Evolutionary conservation across 2,888 invertebrate genomes (phyloP).

Genomic region (Dynastes grantii): DNA sequence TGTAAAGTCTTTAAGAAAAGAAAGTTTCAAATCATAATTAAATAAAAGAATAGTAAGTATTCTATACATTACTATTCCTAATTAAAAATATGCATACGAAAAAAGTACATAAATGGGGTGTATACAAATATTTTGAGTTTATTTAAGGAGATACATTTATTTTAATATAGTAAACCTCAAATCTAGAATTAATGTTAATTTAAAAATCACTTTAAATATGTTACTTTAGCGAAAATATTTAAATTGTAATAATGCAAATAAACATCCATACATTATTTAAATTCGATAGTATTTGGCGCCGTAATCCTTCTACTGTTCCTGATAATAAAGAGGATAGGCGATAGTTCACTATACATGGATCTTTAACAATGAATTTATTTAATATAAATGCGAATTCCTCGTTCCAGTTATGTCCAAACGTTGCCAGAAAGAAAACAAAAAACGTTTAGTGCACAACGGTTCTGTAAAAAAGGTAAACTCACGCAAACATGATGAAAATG

Average conservation of each 20-base stretch:
- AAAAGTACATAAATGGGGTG: too few relatives aligned
- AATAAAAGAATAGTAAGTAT: too few relatives aligned
- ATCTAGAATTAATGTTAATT: too few relatives aligned
- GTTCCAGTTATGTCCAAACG: constrained; percentile 65
- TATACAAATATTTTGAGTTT: too few relatives aligned
- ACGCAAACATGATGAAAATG: constrained; percentile 61
- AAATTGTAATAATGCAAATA: too few relatives aligned
- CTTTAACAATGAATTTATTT: constrained; percentile 60
- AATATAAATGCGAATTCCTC: constrained; percentile 54
- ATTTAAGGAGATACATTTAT: too few relatives aligned
- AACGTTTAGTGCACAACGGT: constrained; percentile 59
- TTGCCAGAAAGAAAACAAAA: constrained; percentile 63
- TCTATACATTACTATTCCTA: too few relatives aligned
- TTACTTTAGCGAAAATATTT: neutral
- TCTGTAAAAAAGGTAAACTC: constrained; percentile 66
- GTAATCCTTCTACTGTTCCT: constrained; percentile 55
- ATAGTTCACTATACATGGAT: constrained; percentile 62
- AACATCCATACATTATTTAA: constrained; percentile 9
- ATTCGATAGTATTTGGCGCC: constrained; percentile 37
- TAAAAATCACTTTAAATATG: too few relatives aligned
- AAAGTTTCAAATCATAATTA: too few relatives aligned
- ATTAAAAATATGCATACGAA: too few relatives aligned
- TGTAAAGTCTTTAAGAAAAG: too few relatives aligned
- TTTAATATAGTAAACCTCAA: too few relatives aligned
- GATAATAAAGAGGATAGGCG: constrained; percentile 65